Evolutionary conservation across 2,113 vertebrate genomes (phyloP).

Genomic region (Meles meles): DNA sequence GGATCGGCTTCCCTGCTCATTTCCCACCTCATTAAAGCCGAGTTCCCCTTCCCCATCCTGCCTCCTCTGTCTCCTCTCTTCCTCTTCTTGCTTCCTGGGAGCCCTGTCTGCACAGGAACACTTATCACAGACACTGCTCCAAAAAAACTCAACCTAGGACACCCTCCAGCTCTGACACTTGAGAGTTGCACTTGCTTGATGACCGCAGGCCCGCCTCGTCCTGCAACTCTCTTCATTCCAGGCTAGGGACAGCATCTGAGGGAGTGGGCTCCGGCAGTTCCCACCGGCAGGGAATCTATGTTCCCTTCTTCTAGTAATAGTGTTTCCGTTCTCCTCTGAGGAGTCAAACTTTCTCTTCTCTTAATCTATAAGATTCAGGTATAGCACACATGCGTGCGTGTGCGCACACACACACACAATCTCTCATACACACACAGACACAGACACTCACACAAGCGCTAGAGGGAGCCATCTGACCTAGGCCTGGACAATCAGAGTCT

Average conservation of each 20-base stretch:
- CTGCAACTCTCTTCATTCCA: neutral
- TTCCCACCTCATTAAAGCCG: neutral
- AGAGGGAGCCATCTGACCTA: neutral
- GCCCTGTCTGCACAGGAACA: neutral
- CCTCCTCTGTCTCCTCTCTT: no score
- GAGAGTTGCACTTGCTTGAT: neutral
- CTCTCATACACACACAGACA: no score
- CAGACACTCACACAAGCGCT: no score
- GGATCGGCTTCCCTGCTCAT: neutral
- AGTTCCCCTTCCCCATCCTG: neutral
- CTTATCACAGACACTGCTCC: neutral
- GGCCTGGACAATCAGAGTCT: neutral
- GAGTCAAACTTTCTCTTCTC: neutral
- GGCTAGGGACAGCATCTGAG: neutral
- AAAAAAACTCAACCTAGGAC: neutral
- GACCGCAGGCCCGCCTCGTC: neutral
- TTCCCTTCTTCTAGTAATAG: neutral
- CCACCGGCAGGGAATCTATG: neutral
- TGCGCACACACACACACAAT: no score
- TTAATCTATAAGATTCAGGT: neutral
- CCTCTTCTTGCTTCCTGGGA: neutral
- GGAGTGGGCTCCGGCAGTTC: neutral
- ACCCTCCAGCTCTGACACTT: neutral
- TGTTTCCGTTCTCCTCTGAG: neutral
- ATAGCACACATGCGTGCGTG: rapidly evolving